Evolutionary conservation across 92 coral and sea anemone genomes (phyloP), one percentile per base, ranked within the genome.

Genomic region (Epizoanthus scotinus): DNA sequence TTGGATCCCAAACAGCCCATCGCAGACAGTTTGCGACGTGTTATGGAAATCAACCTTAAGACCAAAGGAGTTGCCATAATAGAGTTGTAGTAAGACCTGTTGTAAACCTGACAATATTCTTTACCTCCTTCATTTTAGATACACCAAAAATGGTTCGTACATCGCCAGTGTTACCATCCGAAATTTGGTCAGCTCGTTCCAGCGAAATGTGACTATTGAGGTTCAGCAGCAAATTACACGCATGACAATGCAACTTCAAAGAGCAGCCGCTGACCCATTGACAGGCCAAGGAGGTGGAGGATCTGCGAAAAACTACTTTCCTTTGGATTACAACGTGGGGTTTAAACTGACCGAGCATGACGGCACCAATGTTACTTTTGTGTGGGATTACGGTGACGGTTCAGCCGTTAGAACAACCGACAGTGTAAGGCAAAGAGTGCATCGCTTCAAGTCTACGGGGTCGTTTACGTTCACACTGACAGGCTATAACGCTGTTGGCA

Each of bases 361-460:
- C 54, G 94, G 94, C 3, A 75, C 87, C 2, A 71, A 80, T 6
- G 86, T 86, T 29, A 82, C 70, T 13, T 79, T 77, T 24, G 19
- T 26, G 14, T 85, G 88, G 81, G 83, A 77, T 27, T 88, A 78
- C 31, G 94, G 94, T 8, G 90, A 91, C 63, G 83, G 80, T 6
- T 53, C 77, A 2, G 38, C 73, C 12, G 73, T 63, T 0, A 44
- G 53, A 20, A 81, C 87, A 4, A 78, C 78, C 56, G 62, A 60
- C 49, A 68, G 73, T 49, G 56, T 71, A 56, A 71, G 54, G 42
- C 63, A 73, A 5, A 27, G 61, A 59, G 49, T 24, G 27, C 94
- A 91, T 56, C 68, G 85, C 8, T 91, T 77, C 75, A 42, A 62
- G 8, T 55, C 27, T 6, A 71, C 67, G 47, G 90, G 94, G 6